Conservation (phyloP, 2,797 vertebrate species). For the Clarias fuscus region DNA sequence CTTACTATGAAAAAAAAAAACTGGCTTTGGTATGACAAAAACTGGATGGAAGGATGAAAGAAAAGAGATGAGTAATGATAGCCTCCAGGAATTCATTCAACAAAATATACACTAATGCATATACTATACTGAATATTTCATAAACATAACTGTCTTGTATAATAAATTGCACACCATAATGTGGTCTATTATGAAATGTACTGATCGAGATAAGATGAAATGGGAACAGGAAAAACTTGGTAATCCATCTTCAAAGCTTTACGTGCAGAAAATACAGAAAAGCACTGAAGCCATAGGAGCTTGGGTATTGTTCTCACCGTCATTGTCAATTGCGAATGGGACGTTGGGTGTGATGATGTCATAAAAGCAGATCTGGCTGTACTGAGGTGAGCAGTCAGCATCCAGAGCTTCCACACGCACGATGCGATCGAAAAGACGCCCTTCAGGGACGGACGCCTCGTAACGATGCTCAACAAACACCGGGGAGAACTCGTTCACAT, state of each 20-base stretch:
- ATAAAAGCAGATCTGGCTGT: slow-evolving; percentile 99
- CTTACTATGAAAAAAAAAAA: background rate
- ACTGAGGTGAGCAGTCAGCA: slow-evolving; percentile 96
- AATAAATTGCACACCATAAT: background rate
- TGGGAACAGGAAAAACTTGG: background rate
- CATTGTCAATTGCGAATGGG: slow-evolving; percentile 97
- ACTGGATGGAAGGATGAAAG: background rate
- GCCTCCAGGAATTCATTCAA: background rate
- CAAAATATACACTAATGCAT: background rate
- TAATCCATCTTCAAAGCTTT: background rate
- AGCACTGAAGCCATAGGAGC: background rate
- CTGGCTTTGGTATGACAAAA: background rate
- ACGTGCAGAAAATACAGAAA: background rate
- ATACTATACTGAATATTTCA: slow-evolving; percentile 4
- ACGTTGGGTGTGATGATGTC: slow-evolving; percentile 97
- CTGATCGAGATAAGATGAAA: background rate
- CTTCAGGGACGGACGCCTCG: slow-evolving; percentile 90
- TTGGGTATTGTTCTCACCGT: slow-evolving; percentile 77
- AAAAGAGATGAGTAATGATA: background rate
- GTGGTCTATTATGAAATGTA: background rate
- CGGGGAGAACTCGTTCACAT: slow-evolving; percentile 97
- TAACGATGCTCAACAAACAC: slow-evolving; percentile 94
- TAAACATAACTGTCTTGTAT: background rate
- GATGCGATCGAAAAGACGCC: slow-evolving; percentile 91
- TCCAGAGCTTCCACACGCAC: slow-evolving; percentile 95